Evolutionary conservation across 2,113 vertebrate species (phyloP).

Genomic region (Indri indri): DNA sequence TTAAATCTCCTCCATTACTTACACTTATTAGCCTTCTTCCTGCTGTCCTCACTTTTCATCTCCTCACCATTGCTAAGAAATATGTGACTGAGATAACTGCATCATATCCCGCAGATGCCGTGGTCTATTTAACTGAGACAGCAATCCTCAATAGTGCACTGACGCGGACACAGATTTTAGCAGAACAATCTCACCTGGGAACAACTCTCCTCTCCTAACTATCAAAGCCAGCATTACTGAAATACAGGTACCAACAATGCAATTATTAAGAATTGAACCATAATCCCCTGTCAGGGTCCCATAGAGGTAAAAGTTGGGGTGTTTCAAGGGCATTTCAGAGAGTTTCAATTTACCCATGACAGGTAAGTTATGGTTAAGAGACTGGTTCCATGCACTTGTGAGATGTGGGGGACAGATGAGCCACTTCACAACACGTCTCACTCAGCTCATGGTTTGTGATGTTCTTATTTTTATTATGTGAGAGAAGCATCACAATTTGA

Average conservation of each 20-base stretch:
- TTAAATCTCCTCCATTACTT: slow-evolving; percentile 64
- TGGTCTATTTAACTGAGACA: slow-evolving; percentile 67
- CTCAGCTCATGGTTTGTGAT: slow-evolving; percentile 2
- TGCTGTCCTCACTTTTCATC: slow-evolving; percentile 38
- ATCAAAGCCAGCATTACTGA: neutral
- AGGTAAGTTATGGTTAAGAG: neutral
- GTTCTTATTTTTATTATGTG: slow-evolving; percentile 43
- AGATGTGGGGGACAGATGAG: neutral
- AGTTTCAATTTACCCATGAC: neutral
- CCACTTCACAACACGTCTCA: neutral
- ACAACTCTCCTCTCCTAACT: neutral
- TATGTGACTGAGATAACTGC: slow-evolving; percentile 45
- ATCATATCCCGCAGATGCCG: slow-evolving; percentile 55
- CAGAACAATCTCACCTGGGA: slow-evolving; percentile 13
- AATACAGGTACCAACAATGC: neutral
- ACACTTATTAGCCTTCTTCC: slow-evolving; percentile 66
- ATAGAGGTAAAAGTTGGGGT: neutral
- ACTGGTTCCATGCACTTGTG: neutral
- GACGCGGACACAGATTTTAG: slow-evolving; percentile 63
- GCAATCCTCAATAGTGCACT: neutral
- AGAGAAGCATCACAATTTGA: slow-evolving; percentile 30
- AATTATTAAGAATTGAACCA: neutral
- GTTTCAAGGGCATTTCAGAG: neutral
- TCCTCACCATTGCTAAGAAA: slow-evolving; percentile 54
- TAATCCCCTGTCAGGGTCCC: neutral